Conservation (phyloP, 1,140 invertebrate genomes). For the Drosophila repleta region DNA sequence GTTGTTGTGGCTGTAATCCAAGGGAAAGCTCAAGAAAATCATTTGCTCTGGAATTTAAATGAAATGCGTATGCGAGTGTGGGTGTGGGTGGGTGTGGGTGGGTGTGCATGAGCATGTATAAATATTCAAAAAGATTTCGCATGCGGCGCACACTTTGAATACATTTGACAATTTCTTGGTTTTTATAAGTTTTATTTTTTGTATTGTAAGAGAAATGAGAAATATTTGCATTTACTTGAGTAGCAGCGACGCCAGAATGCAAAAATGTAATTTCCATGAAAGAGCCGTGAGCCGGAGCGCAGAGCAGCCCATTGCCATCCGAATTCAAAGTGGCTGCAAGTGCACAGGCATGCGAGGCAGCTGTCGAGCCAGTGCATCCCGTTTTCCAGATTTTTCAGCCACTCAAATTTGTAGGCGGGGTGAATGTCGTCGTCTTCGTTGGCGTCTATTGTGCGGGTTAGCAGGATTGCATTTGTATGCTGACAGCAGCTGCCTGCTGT, state of each 20-base stretch:
- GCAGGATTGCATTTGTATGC: constrained; percentile 72
- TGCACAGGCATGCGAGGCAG: constrained; percentile 67
- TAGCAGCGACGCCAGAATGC: constrained; percentile 71
- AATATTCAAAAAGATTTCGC: constrained; percentile 79
- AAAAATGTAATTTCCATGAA: constrained; percentile 82
- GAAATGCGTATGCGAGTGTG: constrained; percentile 44
- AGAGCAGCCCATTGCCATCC: constrained; percentile 16
- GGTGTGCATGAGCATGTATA: constrained; percentile 52
- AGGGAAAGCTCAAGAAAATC: constrained; percentile 15
- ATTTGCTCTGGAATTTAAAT: constrained; percentile 48
- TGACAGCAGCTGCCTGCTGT: constrained; percentile 74
- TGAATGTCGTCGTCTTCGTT: constrained; percentile 37
- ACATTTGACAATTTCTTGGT: constrained; percentile 77
- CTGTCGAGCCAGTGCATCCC: neutral
- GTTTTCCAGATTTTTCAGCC: constrained; percentile 16
- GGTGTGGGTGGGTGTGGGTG: constrained; percentile 30
- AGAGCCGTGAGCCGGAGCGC: constrained; percentile 43
- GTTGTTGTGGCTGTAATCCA: constrained; percentile 50
- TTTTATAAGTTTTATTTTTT: constrained; percentile 5
- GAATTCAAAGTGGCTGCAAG: constrained; percentile 65
- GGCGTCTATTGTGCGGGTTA: constrained; percentile 69
- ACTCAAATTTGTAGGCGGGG: constrained; percentile 41
- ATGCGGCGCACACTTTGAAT: constrained; percentile 81
- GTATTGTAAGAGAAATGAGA: constrained; percentile 74
- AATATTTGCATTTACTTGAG: constrained; percentile 82